These are phyloP conservation scores for Oryzias javanicus DNA, from an alignment of 2,113 vertebrate genomes.

Conservation along the genomic window DNA sequence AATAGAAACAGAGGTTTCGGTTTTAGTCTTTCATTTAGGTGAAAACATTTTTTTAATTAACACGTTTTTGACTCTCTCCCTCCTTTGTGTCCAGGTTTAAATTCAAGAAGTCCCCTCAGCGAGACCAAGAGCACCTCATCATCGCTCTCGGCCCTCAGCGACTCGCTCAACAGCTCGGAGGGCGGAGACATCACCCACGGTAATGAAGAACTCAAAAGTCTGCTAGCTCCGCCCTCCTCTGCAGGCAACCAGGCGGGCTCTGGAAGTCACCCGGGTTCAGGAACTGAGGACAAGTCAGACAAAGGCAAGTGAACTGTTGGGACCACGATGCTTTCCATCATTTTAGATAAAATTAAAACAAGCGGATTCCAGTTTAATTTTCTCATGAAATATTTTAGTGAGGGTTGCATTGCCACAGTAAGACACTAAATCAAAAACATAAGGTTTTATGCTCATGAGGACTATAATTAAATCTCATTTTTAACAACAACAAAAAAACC, in stretches of 20 bases:
- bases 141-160: conserved; percentile 93
- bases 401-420: no score
- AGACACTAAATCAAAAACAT: no score
- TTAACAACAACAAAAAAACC: no score
- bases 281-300: conserved; percentile 90
- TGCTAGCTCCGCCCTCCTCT: conserved; percentile 89
- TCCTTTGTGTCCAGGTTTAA: conserved; percentile 64
- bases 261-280: conserved; percentile 84
- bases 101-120: conserved; percentile 89
- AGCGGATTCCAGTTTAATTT: not conserved
- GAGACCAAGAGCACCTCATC: conserved; percentile 90
- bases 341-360: conserved; percentile 4
- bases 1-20: conserved; percentile 4
- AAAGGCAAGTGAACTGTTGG: conserved; percentile 81
- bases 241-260: conserved; percentile 88
- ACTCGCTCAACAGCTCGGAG: conserved; percentile 95
- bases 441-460: no score
- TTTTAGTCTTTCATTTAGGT: not conserved
- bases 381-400: not conserved
- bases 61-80: not conserved
- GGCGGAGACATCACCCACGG: conserved; percentile 85
- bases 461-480: no score
- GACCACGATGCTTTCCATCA: not conserved
- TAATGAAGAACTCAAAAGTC: conserved; percentile 85
- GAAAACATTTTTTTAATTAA: not conserved